phyloP scores from a whole-genome alignment of 2,113 vertebrate species.

The Tor tambroides region DNA sequence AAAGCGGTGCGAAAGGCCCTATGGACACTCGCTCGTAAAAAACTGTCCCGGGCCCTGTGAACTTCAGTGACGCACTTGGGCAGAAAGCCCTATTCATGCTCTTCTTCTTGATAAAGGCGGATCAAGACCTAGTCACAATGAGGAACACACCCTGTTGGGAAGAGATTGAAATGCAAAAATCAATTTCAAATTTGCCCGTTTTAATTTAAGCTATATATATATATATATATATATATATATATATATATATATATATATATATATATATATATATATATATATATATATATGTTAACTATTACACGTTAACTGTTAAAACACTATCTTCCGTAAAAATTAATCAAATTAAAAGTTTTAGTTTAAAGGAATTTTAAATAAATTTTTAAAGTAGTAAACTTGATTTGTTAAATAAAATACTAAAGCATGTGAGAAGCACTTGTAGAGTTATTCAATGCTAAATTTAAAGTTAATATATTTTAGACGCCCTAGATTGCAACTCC shows the following conservation, averaged over 20 bases:
- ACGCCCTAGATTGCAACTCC: not conserved
- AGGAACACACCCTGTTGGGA: not conserved
- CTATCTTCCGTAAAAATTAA: not conserved
- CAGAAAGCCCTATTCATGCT: slow-evolving; percentile 76
- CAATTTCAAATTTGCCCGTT: not conserved
- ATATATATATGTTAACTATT: not conserved
- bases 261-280: no score
- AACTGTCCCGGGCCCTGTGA: not conserved
- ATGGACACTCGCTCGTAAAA: not conserved
- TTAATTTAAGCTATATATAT: not conserved
- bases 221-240: no score
- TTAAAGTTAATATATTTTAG: not conserved
- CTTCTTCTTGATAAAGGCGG: slow-evolving; percentile 76
- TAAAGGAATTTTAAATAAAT: no score
- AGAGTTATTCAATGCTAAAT: not conserved
- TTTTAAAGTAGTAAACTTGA: not conserved
- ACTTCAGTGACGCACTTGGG: not conserved
- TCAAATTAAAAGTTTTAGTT: not conserved
- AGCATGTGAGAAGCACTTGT: not conserved
- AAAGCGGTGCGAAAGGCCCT: no score
- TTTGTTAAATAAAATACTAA: not conserved
- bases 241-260: no score
- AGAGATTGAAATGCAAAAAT: slow-evolving; percentile 13
- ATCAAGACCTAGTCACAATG: slow-evolving; percentile 66
- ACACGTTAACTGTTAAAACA: not conserved